Evolutionary conservation across 2,888 invertebrate genomes (phyloP).

Genomic region (Acleris literana): DNA sequence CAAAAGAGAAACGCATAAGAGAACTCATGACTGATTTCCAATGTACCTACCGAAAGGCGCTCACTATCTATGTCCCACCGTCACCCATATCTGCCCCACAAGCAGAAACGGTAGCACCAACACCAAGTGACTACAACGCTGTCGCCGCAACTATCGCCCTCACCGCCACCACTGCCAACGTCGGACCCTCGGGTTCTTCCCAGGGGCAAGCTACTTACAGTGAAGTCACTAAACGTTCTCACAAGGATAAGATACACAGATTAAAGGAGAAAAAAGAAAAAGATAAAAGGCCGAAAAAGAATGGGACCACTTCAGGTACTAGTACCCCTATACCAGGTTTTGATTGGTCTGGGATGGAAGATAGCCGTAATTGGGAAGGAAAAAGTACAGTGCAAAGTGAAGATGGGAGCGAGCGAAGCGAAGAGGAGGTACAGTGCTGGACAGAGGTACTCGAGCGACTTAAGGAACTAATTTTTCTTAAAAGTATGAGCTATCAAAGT

Average conservation of each 20-base stretch:
- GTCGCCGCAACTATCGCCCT: no score
- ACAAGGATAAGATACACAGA: no score
- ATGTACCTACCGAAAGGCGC: slow-evolving; percentile 39
- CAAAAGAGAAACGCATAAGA: slow-evolving; percentile 39
- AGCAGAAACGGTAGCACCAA: no score
- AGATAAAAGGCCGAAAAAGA: neutral
- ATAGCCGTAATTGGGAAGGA: neutral
- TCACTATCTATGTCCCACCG: slow-evolving; percentile 17
- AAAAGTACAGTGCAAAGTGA: neutral
- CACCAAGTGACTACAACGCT: no score
- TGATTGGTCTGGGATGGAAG: neutral
- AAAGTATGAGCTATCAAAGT: no score
- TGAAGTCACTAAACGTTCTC: no score
- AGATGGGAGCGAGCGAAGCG: neutral
- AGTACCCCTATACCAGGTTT: no score
- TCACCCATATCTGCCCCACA: neutral
- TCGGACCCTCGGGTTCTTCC: no score
- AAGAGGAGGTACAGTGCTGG: slow-evolving; percentile 5
- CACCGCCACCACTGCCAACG: no score
- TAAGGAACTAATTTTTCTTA: no score
- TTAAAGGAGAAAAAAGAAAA: no score
- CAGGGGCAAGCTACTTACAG: no score
- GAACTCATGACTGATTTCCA: slow-evolving; percentile 41
- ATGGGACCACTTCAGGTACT: neutral
- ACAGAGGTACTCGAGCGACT: neutral